Percentiles rank a stretch among this genome's conserved stretches.
These are phyloP conservation scores for Carassius carassius DNA, from an alignment of 2,113 vertebrate genomes.

Conservation along the genomic window DNA sequence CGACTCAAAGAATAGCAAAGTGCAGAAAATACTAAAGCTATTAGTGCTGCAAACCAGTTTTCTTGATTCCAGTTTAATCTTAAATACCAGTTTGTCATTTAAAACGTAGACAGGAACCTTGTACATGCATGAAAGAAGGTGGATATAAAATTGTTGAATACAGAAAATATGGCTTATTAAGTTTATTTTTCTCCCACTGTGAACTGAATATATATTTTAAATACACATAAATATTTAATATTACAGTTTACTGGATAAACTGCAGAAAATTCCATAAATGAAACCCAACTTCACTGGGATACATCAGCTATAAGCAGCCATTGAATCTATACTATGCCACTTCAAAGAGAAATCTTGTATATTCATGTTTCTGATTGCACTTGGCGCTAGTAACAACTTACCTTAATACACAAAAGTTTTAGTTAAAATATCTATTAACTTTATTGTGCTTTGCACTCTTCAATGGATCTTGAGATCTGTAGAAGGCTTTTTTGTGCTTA, in stretches of 20 bases:
- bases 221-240: not conserved
- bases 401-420: not conserved
- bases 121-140: not conserved
- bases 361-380: not conserved
- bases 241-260: not conserved
- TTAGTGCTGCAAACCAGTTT: not conserved
- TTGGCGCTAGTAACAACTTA: not conserved
- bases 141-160: not conserved
- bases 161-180: not conserved
- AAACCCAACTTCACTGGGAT: not conserved
- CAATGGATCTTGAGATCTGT: not conserved
- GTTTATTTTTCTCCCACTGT: not conserved
- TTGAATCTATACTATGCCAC: not conserved
- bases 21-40: not conserved
- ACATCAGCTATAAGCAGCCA: not conserved
- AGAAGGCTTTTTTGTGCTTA: not conserved
- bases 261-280: conserved; percentile 3
- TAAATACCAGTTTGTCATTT: not conserved
- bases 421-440: not conserved
- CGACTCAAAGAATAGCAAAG: not conserved
- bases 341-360: not conserved
- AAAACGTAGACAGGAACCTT: not conserved
- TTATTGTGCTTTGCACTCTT: not conserved
- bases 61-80: not conserved
- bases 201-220: not conserved